Percentiles rank a stretch among this genome's conserved stretches.
Evolutionary conservation across 2,113 vertebrate species (phyloP).

Genomic region (Tychaedon coryphoeus): DNA sequence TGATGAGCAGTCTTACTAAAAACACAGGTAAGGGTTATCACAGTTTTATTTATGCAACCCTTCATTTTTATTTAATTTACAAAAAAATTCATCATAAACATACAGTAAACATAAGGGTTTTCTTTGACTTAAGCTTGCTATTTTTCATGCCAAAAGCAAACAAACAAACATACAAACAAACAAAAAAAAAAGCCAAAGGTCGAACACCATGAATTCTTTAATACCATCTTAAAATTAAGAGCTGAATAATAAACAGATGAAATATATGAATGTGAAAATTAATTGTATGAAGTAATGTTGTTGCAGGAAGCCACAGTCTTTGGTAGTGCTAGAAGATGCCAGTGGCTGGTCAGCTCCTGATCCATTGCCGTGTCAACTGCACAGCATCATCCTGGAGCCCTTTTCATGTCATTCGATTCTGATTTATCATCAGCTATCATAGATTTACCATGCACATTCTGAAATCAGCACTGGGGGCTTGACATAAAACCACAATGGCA

Average conservation of each 20-base stretch:
- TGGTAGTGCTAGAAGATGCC: not conserved
- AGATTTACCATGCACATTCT: not conserved
- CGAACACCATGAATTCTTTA: not conserved
- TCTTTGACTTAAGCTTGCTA: not conserved
- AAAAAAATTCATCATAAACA: not conserved
- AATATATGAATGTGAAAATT: not conserved
- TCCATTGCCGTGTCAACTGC: not conserved
- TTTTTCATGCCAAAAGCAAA: not conserved
- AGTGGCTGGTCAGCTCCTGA: not conserved
- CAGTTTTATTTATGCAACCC: not conserved
- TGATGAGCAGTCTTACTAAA: not conserved
- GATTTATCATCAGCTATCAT: not conserved
- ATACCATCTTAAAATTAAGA: not conserved
- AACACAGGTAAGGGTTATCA: not conserved
- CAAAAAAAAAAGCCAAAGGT: not conserved
- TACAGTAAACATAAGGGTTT: not conserved
- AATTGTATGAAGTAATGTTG: not conserved
- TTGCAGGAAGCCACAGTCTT: not conserved
- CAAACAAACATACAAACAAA: too few species aligned
- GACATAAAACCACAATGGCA: not conserved
- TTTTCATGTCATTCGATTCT: slow-evolving; percentile 19
- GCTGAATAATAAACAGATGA: not conserved
- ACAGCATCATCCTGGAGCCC: not conserved
- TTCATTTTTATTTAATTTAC: not conserved
- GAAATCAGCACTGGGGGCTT: not conserved